Conservation (phyloP, 2,888 invertebrate species). For the Ferrisia virgata region DNA sequence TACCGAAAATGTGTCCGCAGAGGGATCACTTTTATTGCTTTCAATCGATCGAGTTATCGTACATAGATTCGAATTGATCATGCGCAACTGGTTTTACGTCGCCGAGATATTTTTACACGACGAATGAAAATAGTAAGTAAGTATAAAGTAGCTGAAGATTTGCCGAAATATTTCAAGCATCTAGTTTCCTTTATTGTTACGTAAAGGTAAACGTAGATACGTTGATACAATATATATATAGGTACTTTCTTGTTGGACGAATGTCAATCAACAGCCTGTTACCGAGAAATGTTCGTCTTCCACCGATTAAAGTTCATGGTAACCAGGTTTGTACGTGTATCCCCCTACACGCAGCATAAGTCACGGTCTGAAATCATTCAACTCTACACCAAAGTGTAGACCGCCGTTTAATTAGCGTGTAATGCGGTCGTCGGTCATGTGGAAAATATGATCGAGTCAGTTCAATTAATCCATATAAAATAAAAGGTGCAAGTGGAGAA, state of each 20-base stretch:
- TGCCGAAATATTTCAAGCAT: background rate
- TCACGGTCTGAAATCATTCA: conserved; percentile 22
- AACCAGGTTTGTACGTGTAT: conserved; percentile 10
- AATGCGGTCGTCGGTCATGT: conserved; percentile 17
- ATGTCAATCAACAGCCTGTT: background rate
- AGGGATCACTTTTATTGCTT: background rate
- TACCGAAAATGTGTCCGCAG: background rate
- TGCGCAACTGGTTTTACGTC: too few species aligned
- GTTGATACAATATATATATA: too few species aligned
- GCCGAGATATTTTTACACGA: background rate
- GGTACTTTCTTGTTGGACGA: background rate
- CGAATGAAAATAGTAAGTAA: too few species aligned
- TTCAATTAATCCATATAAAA: conserved; percentile 26
- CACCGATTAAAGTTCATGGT: conserved; percentile 28
- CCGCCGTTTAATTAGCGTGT: conserved; percentile 20
- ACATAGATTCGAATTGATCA: too few species aligned
- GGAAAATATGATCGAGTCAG: conserved; percentile 15
- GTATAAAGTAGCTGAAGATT: background rate
- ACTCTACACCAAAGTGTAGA: background rate
- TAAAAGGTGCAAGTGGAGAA: background rate
- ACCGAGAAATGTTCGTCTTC: background rate
- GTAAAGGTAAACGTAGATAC: too few species aligned
- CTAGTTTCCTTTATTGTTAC: background rate
- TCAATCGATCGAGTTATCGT: background rate
- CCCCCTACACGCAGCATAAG: background rate